Conservation (phyloP, 2,888 invertebrate species). For the Phlogophora meticulosa region DNA sequence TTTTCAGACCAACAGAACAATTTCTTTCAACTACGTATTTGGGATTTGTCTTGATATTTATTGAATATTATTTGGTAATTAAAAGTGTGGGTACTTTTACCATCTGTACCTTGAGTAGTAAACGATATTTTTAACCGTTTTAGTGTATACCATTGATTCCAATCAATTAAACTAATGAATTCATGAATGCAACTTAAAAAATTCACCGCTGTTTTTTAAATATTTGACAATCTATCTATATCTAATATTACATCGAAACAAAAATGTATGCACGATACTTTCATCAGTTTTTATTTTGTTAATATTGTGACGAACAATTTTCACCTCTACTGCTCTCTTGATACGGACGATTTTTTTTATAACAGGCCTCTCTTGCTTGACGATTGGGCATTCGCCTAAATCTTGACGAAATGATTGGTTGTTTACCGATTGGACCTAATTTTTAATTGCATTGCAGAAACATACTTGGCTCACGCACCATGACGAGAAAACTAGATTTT, state of each 20-base stretch:
- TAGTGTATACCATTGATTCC: slow-evolving; percentile 47
- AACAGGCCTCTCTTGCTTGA: slow-evolving; percentile 59
- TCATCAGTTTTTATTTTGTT: slow-evolving; percentile 51
- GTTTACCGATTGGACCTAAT: slow-evolving; percentile 27
- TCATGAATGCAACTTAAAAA: slow-evolving; percentile 34
- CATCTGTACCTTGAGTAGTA: slow-evolving; percentile 61
- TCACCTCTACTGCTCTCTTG: slow-evolving; percentile 74
- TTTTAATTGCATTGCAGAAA: slow-evolving; percentile 25
- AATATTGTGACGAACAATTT: slow-evolving; percentile 60
- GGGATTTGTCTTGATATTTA: slow-evolving; percentile 11
- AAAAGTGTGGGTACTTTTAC: slow-evolving; percentile 65
- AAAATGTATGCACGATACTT: slow-evolving; percentile 52
- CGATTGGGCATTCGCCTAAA: slow-evolving; percentile 51
- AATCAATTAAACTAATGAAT: slow-evolving; percentile 31
- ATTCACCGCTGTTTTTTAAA: slow-evolving; percentile 29
- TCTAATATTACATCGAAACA: slow-evolving; percentile 52
- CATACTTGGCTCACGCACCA: slow-evolving; percentile 41
- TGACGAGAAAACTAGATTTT: slow-evolving; percentile 2
- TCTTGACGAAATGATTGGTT: slow-evolving; percentile 29
- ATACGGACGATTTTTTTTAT: slow-evolving; percentile 60
- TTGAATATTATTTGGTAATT: slow-evolving; percentile 65
- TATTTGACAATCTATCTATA: slow-evolving; percentile 25
- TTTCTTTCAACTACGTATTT: background rate
- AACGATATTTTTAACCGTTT: slow-evolving; percentile 55
- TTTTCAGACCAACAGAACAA: background rate